These are phyloP conservation scores for Tortrix viridana DNA, from an alignment of 2,888 invertebrate species.

Conservation along the genomic window DNA sequence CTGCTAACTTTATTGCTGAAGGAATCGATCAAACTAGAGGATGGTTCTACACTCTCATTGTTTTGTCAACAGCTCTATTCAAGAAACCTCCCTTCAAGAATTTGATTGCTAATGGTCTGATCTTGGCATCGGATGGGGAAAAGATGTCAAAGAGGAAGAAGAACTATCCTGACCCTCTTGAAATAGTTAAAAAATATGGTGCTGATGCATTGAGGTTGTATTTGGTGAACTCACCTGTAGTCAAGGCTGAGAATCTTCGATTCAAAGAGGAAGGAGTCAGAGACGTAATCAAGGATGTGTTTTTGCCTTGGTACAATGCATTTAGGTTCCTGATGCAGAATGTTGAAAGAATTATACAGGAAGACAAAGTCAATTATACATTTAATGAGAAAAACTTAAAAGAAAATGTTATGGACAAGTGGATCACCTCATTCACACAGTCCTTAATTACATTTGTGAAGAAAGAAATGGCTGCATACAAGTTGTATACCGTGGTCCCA, in stretches of 20 bases:
- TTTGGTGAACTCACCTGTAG: slow-evolving; percentile 98
- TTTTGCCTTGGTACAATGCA: slow-evolving; percentile 98
- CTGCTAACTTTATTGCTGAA: slow-evolving; percentile 99
- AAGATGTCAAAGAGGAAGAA: slow-evolving; percentile 99
- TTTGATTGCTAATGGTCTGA: slow-evolving; percentile 97
- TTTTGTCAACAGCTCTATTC: slow-evolving; percentile 97
- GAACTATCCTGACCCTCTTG: slow-evolving; percentile 98
- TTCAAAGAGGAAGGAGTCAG: slow-evolving; percentile 99
- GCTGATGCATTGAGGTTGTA: slow-evolving; percentile 98
- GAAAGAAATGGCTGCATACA: slow-evolving; percentile 97
- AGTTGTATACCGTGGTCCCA: slow-evolving; percentile 97
- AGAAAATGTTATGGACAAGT: slow-evolving; percentile 96
- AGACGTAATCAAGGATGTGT: slow-evolving; percentile 98
- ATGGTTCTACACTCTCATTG: slow-evolving; percentile 99
- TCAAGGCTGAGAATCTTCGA: slow-evolving; percentile 96
- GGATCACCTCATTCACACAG: slow-evolving; percentile 99
- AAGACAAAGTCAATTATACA: slow-evolving; percentile 82
- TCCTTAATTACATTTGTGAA: slow-evolving; percentile 94
- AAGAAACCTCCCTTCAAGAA: slow-evolving; percentile 99
- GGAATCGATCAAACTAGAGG: slow-evolving; percentile 99
- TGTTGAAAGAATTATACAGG: slow-evolving; percentile 91
- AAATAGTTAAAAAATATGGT: slow-evolving; percentile 95
- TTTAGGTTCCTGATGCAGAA: slow-evolving; percentile 97
- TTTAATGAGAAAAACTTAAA: slow-evolving; percentile 81
- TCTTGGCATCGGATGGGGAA: slow-evolving; percentile 98